These are phyloP conservation scores for Cetonia aurata DNA, from an alignment of 2,888 invertebrate genomes.

Conservation along the genomic window DNA sequence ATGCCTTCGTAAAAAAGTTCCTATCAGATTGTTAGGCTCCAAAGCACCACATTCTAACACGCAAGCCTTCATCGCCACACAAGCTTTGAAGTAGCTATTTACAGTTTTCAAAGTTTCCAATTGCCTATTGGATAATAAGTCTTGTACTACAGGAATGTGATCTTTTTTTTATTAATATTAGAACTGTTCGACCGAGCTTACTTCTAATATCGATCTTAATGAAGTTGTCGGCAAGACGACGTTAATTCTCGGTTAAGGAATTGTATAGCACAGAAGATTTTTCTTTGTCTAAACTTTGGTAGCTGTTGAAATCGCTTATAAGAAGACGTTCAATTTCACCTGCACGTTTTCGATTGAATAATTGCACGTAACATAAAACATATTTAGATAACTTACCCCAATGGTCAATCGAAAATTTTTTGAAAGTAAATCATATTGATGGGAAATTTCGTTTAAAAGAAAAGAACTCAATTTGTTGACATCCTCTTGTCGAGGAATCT, in stretches of 20 bases:
- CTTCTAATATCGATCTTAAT: conserved; percentile 12
- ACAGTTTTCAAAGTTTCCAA: too few species aligned
- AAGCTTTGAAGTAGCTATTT: background rate
- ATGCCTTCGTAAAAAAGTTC: background rate
- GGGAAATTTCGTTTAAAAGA: background rate
- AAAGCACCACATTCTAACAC: background rate
- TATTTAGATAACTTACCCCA: background rate
- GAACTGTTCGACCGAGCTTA: conserved; percentile 16
- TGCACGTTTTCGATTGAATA: conserved; percentile 2
- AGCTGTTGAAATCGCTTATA: background rate
- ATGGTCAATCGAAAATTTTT: background rate
- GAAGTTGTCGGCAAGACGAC: background rate
- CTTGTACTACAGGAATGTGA: background rate
- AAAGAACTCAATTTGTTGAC: conserved; percentile 8
- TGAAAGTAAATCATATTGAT: too few species aligned
- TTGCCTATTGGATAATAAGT: background rate
- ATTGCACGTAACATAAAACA: background rate
- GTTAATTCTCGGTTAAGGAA: background rate
- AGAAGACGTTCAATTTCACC: conserved; percentile 8
- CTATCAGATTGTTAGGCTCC: background rate
- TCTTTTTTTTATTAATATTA: background rate
- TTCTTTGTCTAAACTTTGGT: conserved; percentile 15
- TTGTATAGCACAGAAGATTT: background rate
- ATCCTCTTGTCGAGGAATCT: background rate
- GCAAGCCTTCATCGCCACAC: background rate